Percentiles rank a stretch among this genome's conserved stretches.
Conservation (phyloP, 92 coral and sea anemone species). For the Porites lobata region DNA sequence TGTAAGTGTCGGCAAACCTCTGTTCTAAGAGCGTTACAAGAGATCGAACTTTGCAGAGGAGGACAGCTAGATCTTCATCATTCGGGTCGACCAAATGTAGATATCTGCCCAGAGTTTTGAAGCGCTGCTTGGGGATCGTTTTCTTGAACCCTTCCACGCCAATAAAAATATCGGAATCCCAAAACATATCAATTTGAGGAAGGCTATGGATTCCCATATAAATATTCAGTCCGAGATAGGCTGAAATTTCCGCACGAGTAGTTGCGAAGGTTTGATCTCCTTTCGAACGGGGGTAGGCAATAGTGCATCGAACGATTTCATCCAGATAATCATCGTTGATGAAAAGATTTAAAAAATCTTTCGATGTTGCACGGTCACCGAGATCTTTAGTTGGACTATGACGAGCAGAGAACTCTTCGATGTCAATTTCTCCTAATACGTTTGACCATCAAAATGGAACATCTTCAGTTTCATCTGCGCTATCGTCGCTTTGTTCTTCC, state of each 20-base stretch:
- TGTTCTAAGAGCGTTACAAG: conserved; percentile 18
- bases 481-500: background rate
- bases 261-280: conserved; percentile 42
- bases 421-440: background rate
- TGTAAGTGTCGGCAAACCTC: conserved; percentile 27
- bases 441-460: background rate
- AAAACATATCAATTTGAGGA: conserved; percentile 39
- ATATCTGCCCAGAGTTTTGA: background rate
- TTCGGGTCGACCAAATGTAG: conserved; percentile 20
- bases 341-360: conserved; percentile 42
- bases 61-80: conserved; percentile 29
- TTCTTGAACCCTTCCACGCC: conserved; percentile 50
- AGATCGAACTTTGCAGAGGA: conserved; percentile 35
- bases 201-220: conserved; percentile 46
- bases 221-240: conserved; percentile 30
- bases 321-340: conserved; percentile 46
- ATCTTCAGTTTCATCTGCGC: background rate
- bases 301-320: conserved; percentile 35
- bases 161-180: conserved; percentile 49
- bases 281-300: conserved; percentile 42
- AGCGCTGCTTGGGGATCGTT: conserved; percentile 42
- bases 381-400: conserved; percentile 40
- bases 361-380: conserved; percentile 27
- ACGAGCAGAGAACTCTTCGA: conserved; percentile 10
- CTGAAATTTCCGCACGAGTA: too few relatives aligned